Conservation (phyloP, 1,140 invertebrate species). For the Drosophila obscura region DNA sequence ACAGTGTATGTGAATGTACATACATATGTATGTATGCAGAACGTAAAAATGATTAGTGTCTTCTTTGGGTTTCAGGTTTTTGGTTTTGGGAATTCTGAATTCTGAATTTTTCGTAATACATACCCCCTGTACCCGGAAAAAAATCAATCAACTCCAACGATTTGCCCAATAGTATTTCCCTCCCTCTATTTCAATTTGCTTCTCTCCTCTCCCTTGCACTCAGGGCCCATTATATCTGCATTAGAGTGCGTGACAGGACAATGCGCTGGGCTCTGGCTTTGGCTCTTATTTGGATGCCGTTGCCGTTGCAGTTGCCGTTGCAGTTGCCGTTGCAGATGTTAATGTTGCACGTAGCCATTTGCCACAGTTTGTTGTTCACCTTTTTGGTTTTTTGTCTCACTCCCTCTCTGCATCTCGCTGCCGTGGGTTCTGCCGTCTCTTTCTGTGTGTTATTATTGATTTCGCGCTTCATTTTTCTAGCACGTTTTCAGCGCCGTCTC, state of each 20-base stretch:
- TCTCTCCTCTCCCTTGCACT: no score
- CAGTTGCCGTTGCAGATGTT: conserved; percentile 16
- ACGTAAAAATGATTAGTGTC: no score
- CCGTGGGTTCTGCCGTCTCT: no score
- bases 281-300: conserved; percentile 26
- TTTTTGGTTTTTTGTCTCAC: conserved; percentile 3
- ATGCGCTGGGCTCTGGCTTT: conserved; percentile 18
- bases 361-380: conserved; percentile 38
- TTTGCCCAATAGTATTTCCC: background rate
- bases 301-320: conserved; percentile 5
- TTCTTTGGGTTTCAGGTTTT: no score
- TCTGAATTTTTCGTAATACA: no score
- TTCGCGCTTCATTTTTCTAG: conserved; percentile 78
- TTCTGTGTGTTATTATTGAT: conserved; percentile 68
- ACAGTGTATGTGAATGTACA: no score
- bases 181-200: no score
- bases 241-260: conserved; percentile 34
- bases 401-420: background rate
- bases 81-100: no score
- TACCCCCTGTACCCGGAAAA: no score
- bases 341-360: conserved; percentile 46
- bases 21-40: no score
- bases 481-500: conserved; percentile 62
- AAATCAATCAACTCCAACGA: conserved; percentile 1
- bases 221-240: no score